Evolutionary conservation across 2,888 invertebrate genomes (phyloP), one percentile per base, ranked within the genome.

Genomic region (Eilema griseolum): DNA sequence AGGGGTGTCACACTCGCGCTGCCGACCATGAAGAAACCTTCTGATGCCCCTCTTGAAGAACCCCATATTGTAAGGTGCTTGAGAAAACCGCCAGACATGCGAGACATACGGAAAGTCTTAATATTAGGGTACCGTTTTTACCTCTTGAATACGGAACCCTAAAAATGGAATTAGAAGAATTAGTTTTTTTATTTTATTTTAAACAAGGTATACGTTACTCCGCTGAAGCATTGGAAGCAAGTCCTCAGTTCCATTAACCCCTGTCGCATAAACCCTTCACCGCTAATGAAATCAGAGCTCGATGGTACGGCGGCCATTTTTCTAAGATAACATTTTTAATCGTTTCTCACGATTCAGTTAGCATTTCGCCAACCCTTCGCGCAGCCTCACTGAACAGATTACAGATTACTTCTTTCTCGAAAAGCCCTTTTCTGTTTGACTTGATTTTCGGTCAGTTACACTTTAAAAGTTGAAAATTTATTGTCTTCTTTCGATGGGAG

Each of bases 321-420:
- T 92, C 85, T 86, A 86, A 91, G 92, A 92, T 90, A 90, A 91
- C 85, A 87, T 90, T 90, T 90, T 90, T 92, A 92, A 93, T 92
- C 92, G 88, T 80, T 85, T 84, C 79, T 84, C 86, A 86, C 85
- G 89, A 85, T 85, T 88, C 89, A 89, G 86, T 89, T 84, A 83
- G 72, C 82, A 81, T 85, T 83, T 77, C 80, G 71, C 76, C 85
- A 85, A 85, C 81, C 84, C 84, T 82, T 80, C 37, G 33, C 23
- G 64, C 80, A 85, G 85, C 83, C 84, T 78, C 86, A 86, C 76
- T 90, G 85, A 76, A 74, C 86, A 88, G 89, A 90, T 90, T 87
- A 90, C 76, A 73, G 81, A 85, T 86, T 86, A 87, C 84, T 82
- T 86, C 86, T 86, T 87, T 86, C 87, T 85, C 75, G 75, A 70